phyloP scores from a whole-genome alignment of 2,888 invertebrate species.

The Mactromeris polynyma region DNA sequence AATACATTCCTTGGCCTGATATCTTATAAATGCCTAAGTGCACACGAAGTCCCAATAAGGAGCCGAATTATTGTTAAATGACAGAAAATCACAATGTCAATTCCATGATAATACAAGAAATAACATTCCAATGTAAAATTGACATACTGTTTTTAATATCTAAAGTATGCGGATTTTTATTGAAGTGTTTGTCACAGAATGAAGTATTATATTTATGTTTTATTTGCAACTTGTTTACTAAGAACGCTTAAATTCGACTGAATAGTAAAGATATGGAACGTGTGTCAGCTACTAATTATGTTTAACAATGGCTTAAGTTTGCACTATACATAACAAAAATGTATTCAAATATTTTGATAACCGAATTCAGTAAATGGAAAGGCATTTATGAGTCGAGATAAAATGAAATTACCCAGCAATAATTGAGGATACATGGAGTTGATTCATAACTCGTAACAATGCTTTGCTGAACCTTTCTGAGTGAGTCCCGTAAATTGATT shows the following conservation, averaged over 20 bases:
- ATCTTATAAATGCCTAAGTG: neutral
- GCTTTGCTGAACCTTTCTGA: no score
- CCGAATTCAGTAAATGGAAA: neutral
- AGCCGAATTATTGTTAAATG: conserved; percentile 3
- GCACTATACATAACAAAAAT: neutral
- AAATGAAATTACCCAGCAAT: neutral
- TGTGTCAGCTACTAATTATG: conserved; percentile 4
- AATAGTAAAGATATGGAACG: neutral
- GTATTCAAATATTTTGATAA: conserved; percentile 9
- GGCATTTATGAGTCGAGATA: neutral
- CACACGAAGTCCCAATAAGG: neutral
- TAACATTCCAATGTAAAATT: neutral
- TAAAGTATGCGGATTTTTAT: conserved; percentile 6
- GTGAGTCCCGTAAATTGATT: no score
- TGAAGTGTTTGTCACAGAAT: conserved; percentile 16
- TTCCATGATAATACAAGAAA: conserved; percentile 13
- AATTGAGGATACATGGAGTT: neutral
- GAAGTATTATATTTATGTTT: conserved; percentile 12
- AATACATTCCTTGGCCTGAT: neutral
- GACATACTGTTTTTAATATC: neutral
- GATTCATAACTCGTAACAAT: no score
- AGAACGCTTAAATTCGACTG: neutral
- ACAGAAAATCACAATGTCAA: neutral
- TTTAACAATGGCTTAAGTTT: conserved; percentile 13
- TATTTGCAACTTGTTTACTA: neutral